Conservation (phyloP, 2,797 vertebrate genomes). For the Parambassis ranga region DNA sequence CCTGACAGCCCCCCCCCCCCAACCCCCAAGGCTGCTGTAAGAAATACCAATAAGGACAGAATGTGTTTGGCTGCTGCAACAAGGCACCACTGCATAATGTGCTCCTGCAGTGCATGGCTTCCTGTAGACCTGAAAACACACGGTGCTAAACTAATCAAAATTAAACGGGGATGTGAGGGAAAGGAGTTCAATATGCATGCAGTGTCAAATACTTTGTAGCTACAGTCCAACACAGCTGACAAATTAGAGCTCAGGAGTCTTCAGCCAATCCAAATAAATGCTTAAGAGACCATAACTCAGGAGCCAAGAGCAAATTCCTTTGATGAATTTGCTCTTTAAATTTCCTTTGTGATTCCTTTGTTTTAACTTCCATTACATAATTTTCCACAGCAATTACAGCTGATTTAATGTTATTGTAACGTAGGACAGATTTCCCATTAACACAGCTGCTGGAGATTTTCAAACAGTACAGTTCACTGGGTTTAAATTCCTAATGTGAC, state of each 20-base stretch:
- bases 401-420: slow-evolving; percentile 17
- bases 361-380: slow-evolving; percentile 13
- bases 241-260: slow-evolving; percentile 19
- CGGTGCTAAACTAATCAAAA: too few relatives aligned
- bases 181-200: too few relatives aligned
- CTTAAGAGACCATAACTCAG: not conserved
- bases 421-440: not conserved
- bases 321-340: not conserved
- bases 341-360: slow-evolving; percentile 1
- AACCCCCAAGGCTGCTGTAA: slow-evolving; percentile 5
- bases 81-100: slow-evolving; percentile 81
- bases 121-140: not conserved
- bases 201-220: too few relatives aligned
- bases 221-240: not conserved
- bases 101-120: slow-evolving; percentile 74
- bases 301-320: not conserved
- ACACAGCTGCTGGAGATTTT: not conserved
- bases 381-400: slow-evolving; percentile 12
- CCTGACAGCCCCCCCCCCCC: slow-evolving; percentile 12
- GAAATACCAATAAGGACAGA: slow-evolving; percentile 74
- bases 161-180: too few relatives aligned
- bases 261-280: slow-evolving; percentile 15
- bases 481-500: not conserved
- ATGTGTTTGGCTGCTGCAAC: slow-evolving; percentile 55
- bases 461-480: not conserved